Base-by-base conservation (phyloP, 2,888 invertebrate genomes). In the Rhopalosiphum nymphaeae region DNA sequence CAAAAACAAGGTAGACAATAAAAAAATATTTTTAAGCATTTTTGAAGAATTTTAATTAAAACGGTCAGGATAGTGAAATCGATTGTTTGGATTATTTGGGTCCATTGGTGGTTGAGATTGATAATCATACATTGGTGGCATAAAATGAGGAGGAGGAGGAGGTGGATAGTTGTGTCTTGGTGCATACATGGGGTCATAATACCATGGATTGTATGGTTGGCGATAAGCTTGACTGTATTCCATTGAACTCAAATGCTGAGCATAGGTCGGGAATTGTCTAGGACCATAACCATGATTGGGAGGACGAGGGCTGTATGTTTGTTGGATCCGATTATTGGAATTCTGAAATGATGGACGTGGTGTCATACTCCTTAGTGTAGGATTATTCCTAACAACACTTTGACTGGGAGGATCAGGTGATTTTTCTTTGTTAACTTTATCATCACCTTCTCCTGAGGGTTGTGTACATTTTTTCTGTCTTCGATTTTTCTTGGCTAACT, bases 401-500 rank as follows among this genome's bases (percentile, higher is more conserved):
- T 4, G 46, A 53, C 3, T 78, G 4, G 44, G 21, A 53, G 29
- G 5, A 29, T 89, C n/a, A 3, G 88, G 25, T 10, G 92, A 44
- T n/a, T 89, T 53, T 11, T 49, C 49, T 25, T 11, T 67, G n/a
- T 78, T 44, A 5, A 26, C 36, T 1, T 21, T 16, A 26, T 61
- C 61, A 16, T 36, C 36, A 29, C 4, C 11, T 86, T 42, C 42
- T 46, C 36, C n/a, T n/a, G 67, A 25, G 7, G 26, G 16, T 44
- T 61, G n/a, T 26, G 16, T 13, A 44, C n/a, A 5, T 85, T 84
- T 90, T 42, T 85, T 89, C 36, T 44, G 84, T 94, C 94, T 91
- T 92, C 95, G 67, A 0, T 25, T 85, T 57, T 90, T 93, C 87
- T 95, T 95, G 0, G 96, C 96, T 89, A 94, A 95, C 94, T 97